phyloP scores from a whole-genome alignment of 2,888 invertebrate genomes.

The Orgyia antiqua region DNA sequence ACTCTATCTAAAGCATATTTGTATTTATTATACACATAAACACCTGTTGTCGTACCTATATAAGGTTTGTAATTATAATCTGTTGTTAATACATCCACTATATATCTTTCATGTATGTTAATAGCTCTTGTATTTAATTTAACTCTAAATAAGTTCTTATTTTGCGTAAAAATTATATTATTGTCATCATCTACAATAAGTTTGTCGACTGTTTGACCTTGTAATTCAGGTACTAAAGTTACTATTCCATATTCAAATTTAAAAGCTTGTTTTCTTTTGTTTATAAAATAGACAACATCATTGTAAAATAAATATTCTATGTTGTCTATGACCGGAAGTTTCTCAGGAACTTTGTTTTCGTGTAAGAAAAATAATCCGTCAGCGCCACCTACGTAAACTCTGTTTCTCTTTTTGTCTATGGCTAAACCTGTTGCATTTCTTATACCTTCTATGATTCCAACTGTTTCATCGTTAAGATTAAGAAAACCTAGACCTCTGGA shows the following conservation, averaged over 20 bases:
- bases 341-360: conserved; percentile 42
- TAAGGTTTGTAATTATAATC: conserved; percentile 45
- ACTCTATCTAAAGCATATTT: conserved; percentile 58
- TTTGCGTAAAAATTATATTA: conserved; percentile 50
- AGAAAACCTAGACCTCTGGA: conserved; percentile 44
- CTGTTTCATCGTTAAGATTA: conserved; percentile 36
- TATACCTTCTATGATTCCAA: conserved; percentile 47
- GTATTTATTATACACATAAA: conserved; percentile 59
- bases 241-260: conserved; percentile 50
- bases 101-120: conserved; percentile 45
- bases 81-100: conserved; percentile 38
- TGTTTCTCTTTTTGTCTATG: conserved; percentile 47
- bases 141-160: conserved; percentile 42
- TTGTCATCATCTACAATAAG: conserved; percentile 53
- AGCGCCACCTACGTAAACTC: conserved; percentile 52
- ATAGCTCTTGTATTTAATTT: conserved; percentile 51
- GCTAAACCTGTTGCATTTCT: conserved; percentile 58
- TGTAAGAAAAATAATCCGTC: conserved; percentile 56
- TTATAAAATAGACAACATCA: conserved; percentile 49
- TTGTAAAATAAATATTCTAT: conserved; percentile 49
- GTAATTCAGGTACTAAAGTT: conserved; percentile 38
- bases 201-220: conserved; percentile 40
- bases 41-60: conserved; percentile 44
- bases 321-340: conserved; percentile 48
- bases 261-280: conserved; percentile 41